Percentiles rank a stretch among this genome's conserved stretches.
These are phyloP conservation scores for Parazoanthus darwini DNA, from an alignment of 92 coral and sea anemone species.

Conservation along the genomic window DNA sequence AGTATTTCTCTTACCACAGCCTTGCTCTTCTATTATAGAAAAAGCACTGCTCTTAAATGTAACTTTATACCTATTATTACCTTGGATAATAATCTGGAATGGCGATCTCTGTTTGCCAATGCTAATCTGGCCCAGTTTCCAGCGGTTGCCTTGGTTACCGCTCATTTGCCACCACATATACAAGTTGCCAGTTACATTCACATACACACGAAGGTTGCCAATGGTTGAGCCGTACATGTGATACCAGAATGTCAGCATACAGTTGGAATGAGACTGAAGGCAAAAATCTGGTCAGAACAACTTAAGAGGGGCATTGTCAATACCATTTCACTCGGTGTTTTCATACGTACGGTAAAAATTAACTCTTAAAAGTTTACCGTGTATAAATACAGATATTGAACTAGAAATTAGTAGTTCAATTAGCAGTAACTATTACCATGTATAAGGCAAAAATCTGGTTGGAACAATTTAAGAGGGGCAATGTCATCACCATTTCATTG, in stretches of 20 bases:
- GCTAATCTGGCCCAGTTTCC: constrained; percentile 79
- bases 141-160: constrained; percentile 89
- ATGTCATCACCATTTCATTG: neutral
- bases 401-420: no score
- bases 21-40: no score
- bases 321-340: neutral
- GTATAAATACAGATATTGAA: no score
- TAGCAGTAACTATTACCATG: no score
- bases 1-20: no score
- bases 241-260: constrained; percentile 90
- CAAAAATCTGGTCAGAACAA: neutral
- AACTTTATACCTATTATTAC: constrained; percentile 35
- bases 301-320: neutral
- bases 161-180: constrained; percentile 86
- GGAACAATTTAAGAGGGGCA: neutral
- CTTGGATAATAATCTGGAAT: constrained; percentile 83
- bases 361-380: neutral
- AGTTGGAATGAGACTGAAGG: constrained; percentile 76
- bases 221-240: constrained; percentile 95
- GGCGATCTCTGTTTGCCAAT: constrained; percentile 85
- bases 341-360: neutral
- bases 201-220: constrained; percentile 80
- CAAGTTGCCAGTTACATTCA: constrained; percentile 66
- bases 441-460: neutral
- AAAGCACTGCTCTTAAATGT: no score